These are phyloP conservation scores for Drosophila sturtevanti DNA, from an alignment of 1,140 invertebrate species.

Conservation along the genomic window DNA sequence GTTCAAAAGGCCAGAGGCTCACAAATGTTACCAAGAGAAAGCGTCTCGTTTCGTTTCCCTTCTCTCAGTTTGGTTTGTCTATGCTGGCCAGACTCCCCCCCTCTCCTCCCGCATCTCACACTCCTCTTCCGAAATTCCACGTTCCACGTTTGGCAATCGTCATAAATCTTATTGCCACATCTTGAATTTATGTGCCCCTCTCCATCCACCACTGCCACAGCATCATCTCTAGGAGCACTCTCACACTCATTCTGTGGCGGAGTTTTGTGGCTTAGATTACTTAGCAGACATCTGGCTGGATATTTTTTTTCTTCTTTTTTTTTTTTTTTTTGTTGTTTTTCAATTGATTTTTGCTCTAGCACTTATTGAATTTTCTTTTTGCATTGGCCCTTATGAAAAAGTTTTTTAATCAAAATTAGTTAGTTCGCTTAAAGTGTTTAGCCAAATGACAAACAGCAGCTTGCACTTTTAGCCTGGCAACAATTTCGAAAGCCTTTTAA, in stretches of 20 bases:
- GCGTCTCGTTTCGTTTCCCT: conserved; percentile 28
- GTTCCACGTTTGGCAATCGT: conserved; percentile 78
- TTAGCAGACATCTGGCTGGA: conserved; percentile 66
- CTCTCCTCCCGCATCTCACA: no score
- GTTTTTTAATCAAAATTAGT: conserved; percentile 74
- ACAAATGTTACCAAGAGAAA: conserved; percentile 43
- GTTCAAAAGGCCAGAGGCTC: conserved; percentile 63
- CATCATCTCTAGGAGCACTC: background rate
- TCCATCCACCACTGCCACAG: background rate
- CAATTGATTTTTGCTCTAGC: conserved; percentile 61
- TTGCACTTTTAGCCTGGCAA: conserved; percentile 42
- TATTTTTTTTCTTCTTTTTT: conserved; percentile 25
- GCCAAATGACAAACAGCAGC: conserved; percentile 51
- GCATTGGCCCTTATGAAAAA: conserved; percentile 31
- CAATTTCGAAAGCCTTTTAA: conserved; percentile 59
- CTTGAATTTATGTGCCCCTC: conserved; percentile 78
- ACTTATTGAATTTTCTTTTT: conserved; percentile 68
- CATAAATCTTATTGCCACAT: conserved; percentile 82
- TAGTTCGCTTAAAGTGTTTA: conserved; percentile 60
- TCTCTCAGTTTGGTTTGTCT: conserved; percentile 52
- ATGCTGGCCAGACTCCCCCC: conserved; percentile 28
- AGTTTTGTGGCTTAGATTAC: conserved; percentile 79
- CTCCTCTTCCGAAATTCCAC: conserved; percentile 60
- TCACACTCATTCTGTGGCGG: conserved; percentile 51
- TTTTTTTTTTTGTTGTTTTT: background rate